These are phyloP conservation scores for Halichoerus grypus DNA, from an alignment of 2,113 vertebrate species.

Conservation along the genomic window DNA sequence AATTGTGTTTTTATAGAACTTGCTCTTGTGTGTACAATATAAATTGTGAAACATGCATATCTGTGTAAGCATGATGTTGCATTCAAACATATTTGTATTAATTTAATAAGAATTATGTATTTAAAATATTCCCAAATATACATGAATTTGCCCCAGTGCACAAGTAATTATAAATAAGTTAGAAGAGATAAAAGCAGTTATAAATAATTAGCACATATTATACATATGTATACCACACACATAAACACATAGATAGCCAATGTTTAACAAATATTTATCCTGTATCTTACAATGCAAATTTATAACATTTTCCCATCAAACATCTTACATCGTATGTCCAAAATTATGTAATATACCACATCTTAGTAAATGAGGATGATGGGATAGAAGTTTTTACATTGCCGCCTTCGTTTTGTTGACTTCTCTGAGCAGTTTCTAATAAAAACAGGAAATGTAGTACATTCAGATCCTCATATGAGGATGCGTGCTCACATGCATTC, in stretches of 20 bases:
- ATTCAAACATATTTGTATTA: neutral
- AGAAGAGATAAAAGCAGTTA: neutral
- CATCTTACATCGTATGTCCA: neutral
- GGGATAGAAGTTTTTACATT: neutral
- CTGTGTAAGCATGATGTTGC: neutral
- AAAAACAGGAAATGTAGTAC: neutral
- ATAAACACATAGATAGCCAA: neutral
- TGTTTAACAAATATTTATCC: neutral
- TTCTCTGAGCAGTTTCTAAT: neutral
- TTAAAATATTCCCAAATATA: neutral
- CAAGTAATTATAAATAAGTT: neutral
- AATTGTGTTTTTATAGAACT: neutral
- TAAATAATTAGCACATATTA: neutral
- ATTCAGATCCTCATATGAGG: neutral
- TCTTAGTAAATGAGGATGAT: neutral
- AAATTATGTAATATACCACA: neutral
- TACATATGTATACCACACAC: neutral
- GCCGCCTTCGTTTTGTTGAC: neutral
- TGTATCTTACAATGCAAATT: neutral
- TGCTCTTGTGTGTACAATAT: neutral
- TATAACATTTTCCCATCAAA: neutral
- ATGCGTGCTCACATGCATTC: accelerated
- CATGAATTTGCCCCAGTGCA: neutral
- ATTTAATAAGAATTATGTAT: neutral
- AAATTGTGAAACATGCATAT: neutral